Evolutionary conservation across 2,888 invertebrate species (phyloP).

Genomic region (Dryocosmus kuriphilus): DNA sequence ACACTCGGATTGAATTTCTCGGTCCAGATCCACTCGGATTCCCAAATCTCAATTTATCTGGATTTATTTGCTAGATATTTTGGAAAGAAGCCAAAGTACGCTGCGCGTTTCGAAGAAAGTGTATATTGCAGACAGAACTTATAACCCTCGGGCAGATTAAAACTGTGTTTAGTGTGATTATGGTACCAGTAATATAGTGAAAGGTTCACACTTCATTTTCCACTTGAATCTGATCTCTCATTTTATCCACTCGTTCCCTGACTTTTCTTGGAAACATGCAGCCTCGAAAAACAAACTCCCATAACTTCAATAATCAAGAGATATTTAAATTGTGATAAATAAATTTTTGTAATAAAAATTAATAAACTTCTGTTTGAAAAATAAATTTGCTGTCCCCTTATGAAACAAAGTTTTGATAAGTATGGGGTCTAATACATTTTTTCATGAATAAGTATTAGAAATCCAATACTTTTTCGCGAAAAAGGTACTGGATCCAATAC

Average conservation of each 20-base stretch:
- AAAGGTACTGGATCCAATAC: no score
- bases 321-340: no score
- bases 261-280: not conserved
- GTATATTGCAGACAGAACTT: conserved; percentile 31
- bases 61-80: conserved; percentile 68
- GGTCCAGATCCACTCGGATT: conserved; percentile 67
- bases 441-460: no score
- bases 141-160: conserved; percentile 10
- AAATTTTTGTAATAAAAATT: no score
- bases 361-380: no score
- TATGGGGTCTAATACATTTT: no score
- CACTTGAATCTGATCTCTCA: not conserved
- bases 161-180: conserved; percentile 17
- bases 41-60: conserved; percentile 64
- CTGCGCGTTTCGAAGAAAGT: conserved; percentile 46
- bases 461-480: no score
- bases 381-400: no score
- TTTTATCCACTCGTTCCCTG: not conserved
- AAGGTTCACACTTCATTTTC: not conserved
- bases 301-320: no score
- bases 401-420: no score
- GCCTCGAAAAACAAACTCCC: no score
- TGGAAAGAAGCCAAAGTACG: conserved; percentile 64
- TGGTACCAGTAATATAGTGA: not conserved
- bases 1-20: conserved; percentile 66